Base-by-base conservation (phyloP, 1,140 invertebrate species). In the Drosophila kikkawai region DNA sequence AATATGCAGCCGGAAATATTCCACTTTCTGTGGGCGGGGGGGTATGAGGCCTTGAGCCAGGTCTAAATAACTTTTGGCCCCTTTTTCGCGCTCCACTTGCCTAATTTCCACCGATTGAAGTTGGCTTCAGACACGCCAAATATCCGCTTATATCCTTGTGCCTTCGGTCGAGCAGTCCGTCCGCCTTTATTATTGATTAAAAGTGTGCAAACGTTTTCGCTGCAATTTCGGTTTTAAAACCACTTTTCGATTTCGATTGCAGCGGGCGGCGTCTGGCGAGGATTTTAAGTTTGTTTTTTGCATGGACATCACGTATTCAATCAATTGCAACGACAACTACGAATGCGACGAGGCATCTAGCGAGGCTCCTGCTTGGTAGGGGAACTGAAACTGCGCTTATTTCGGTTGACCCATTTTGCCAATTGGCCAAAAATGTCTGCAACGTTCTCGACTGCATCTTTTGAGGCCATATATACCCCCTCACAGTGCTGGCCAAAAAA, bases 221-320 rank as follows among this genome's bases (percentile, higher is more conserved):
- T 74, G 85, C 84, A 81, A 88, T 88, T 88, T 88, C 84, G 78
- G 55, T 90, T 88, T 90, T 88, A 81, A 90, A 88, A 88, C 78
- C 85, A 88, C 85, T 88, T 78, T 88, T 81, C 85, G 69, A 75
- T 88, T 84, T 71, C 82, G 76, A 82, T 78, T 42, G 32, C 44
- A 39, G 42, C 26, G 29, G 44, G 44, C 50, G 29, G n/a, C 53
- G 47, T 53, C 66, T 58, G 79, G 50, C 39, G 26, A 57, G 74
- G 85, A 65, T 84, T 87, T 88, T 88, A 88, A 88, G 84, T 88
- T 88, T 90, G 85, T 84, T 88, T 88, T 88, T 84, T 84, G 84
- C 80, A 88, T 88, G 84, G 85, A 84, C 84, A 88, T 88, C 84
- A 88, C 84, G 84, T 88, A 88, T 88, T 88, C 84, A 88, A 88